phyloP scores from a whole-genome alignment of 1,140 invertebrate species.

The Arion vulgaris region DNA sequence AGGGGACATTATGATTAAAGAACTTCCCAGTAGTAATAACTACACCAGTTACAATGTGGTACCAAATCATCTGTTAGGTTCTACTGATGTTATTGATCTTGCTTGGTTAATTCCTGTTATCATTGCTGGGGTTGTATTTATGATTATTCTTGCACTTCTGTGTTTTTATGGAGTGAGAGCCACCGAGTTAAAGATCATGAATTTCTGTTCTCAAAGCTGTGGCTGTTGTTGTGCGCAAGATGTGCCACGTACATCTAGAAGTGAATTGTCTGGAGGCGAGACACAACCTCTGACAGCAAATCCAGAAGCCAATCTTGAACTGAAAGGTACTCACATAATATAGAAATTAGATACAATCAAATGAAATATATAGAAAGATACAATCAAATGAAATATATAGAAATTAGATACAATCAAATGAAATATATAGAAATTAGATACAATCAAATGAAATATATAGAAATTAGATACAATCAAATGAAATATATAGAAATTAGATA shows the following conservation, averaged over 20 bases:
- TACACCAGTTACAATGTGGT: no score
- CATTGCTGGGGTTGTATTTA: conserved; percentile 5
- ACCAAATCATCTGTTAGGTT: neutral
- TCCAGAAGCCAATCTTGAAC: neutral
- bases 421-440: no score
- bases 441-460: no score
- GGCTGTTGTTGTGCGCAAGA: conserved; percentile 15
- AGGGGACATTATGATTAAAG: no score
- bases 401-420: no score
- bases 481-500: no score
- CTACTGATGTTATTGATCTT: conserved; percentile 2
- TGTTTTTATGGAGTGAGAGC: conserved; percentile 32
- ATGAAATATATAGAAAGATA: no score
- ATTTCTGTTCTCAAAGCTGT: conserved; percentile 35
- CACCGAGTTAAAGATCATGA: conserved; percentile 31
- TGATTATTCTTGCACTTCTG: conserved; percentile 13
- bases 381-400: no score
- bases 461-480: no score
- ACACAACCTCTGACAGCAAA: neutral
- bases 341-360: no score
- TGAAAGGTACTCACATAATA: neutral
- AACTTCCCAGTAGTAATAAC: no score
- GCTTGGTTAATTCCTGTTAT: conserved; percentile 36
- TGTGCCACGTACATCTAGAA: no score
- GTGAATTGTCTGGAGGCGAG: neutral